phyloP scores from a whole-genome alignment of 2,113 vertebrate species.

The Martes martes region DNA sequence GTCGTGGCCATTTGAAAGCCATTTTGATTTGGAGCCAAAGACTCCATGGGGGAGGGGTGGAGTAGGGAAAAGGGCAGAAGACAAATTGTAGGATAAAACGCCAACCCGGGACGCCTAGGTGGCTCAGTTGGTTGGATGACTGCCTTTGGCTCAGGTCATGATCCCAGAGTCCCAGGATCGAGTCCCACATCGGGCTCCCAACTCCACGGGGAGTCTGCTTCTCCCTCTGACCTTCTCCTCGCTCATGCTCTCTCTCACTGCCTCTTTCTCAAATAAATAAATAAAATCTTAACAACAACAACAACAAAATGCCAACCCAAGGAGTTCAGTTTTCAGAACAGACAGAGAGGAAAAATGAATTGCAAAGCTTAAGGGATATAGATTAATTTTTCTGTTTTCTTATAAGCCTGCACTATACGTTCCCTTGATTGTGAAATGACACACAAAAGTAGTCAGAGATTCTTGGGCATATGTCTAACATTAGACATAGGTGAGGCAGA shows the following conservation, averaged over 20 bases:
- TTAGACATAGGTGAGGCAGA: conserved; percentile 51
- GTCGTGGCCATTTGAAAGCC: conserved; percentile 64
- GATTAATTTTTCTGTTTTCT: conserved; percentile 35
- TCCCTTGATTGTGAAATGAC: conserved; percentile 53
- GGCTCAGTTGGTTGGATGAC: too few relatives aligned
- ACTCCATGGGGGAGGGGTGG: background rate
- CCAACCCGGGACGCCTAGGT: background rate
- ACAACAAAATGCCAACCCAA: background rate
- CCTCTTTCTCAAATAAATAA: too few relatives aligned
- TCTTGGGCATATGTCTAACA: conserved; percentile 21
- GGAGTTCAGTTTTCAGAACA: conserved; percentile 42
- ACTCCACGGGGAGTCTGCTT: too few relatives aligned
- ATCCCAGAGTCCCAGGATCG: too few relatives aligned
- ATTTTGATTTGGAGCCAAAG: conserved; percentile 77
- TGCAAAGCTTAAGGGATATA: conserved; percentile 12
- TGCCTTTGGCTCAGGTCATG: too few relatives aligned
- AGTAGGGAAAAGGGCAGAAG: background rate
- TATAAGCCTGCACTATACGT: background rate
- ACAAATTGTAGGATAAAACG: conserved; percentile 10
- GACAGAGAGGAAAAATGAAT: conserved; percentile 52
- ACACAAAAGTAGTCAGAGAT: conserved; percentile 29
- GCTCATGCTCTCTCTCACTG: too few relatives aligned
- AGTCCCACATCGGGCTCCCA: too few relatives aligned
- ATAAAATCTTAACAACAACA: too few relatives aligned
- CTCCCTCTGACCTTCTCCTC: too few relatives aligned